These are phyloP conservation scores for Panagrolaimus sp. DNA, from an alignment of 1,140 invertebrate species.

Conservation along the genomic window DNA sequence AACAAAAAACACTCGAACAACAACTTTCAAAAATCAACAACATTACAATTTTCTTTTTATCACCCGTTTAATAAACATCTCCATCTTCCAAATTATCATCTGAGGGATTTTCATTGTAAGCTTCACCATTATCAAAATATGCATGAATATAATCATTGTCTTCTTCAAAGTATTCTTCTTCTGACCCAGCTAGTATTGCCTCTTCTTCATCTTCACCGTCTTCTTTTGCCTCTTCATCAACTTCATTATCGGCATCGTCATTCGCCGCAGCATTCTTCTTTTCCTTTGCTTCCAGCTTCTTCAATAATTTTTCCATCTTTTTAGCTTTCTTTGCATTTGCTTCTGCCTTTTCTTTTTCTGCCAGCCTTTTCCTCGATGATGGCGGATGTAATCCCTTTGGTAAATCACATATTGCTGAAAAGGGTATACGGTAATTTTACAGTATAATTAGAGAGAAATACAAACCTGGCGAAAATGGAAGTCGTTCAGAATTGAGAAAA, in stretches of 20 bases:
- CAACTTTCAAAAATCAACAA: conserved; percentile 10
- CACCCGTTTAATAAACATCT: conserved; percentile 21
- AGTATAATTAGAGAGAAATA: background rate
- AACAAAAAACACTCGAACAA: conserved; percentile 11
- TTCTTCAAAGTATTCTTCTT: conserved; percentile 52
- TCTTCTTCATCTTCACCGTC: conserved; percentile 43
- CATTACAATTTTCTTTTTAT: background rate
- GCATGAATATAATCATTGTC: conserved; percentile 61
- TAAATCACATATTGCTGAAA: conserved; percentile 29
- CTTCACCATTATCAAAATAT: conserved; percentile 62
- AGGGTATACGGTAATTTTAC: background rate
- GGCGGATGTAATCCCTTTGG: background rate
- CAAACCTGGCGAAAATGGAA: background rate
- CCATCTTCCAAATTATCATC: conserved; percentile 60
- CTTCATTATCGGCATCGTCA: conserved; percentile 17
- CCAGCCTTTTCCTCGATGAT: background rate
- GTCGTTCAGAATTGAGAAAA: background rate
- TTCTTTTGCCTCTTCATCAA: conserved; percentile 32
- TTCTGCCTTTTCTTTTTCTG: conserved; percentile 51
- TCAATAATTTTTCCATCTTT: conserved; percentile 13
- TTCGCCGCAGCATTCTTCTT: conserved; percentile 15
- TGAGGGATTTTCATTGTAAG: conserved; percentile 57
- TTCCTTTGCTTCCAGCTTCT: conserved; percentile 23
- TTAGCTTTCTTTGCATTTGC: conserved; percentile 8
- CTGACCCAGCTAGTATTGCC: background rate